Base-by-base conservation (phyloP, 2,113 vertebrate species). In the Mustelus asterias region DNA sequence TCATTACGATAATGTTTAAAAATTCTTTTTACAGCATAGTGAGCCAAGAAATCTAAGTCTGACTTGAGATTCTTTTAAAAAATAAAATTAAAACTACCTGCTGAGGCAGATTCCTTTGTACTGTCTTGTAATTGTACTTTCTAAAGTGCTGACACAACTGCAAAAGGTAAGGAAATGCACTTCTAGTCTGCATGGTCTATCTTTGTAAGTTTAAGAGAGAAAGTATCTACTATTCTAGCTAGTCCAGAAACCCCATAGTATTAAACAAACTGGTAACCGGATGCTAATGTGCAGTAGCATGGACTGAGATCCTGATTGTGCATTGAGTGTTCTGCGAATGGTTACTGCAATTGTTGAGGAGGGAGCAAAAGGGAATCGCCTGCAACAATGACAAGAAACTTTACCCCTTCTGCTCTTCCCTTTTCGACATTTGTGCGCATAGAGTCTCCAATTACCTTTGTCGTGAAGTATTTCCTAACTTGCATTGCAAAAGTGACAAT, bases 131-230 rank as follows among this genome's bases (percentile, higher is more conserved):
- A 96, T 4, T 96, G 95, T 96, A 96, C 96, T 96, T 95, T 97
- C 96, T 97, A 97, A 97, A 97, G 97, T 97, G 97, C 97, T 97
- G 97, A 96, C 96, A 96, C 96, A 96, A 96, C 96, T 96, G 96
- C 90, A 0, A 60, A 96, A 96, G 96, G 83, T 85, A 96, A 96
- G 96, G 96, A 96, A 97, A 96, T 54, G 95, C 96, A 96, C 44
- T 70, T 76, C 67, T 48, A 95, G 65, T 70, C 65, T 94, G 63
- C 7, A 67, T 67, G 37, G 69, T 69, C 92, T 41, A 94, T 65
- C n/a, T 69, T 72, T 95, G 41, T 95, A 48, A 18, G 63, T 69
- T 54, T 69, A 69, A 44, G 26, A 95, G 41, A 33, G 69, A 29
- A 54, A 76, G 18, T 29, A 70, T 44, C 69, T 22, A 95, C 67